These are phyloP conservation scores for Chrysemys picta DNA, from an alignment of 2,113 vertebrate genomes.

Conservation along the genomic window DNA sequence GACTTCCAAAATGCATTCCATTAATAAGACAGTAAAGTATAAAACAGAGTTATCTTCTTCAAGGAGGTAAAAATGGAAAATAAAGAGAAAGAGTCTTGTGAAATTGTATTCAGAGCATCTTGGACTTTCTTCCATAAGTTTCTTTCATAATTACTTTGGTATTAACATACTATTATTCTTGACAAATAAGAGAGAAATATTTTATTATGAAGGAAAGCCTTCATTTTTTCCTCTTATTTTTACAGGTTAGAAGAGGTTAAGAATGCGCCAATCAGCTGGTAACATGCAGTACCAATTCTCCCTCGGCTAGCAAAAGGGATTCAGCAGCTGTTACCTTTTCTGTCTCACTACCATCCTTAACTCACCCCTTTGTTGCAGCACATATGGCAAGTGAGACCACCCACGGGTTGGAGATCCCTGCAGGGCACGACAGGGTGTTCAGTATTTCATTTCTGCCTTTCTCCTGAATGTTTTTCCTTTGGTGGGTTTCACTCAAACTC, in stretches of 20 bases:
- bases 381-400: constrained; percentile 1
- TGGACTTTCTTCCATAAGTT: constrained; percentile 64
- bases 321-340: constrained; percentile 79
- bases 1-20: constrained; percentile 83
- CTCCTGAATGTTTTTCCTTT: constrained; percentile 45
- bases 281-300: constrained; percentile 67
- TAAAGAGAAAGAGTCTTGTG: constrained; percentile 60
- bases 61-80: constrained; percentile 57
- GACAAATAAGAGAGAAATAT: constrained; percentile 55
- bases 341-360: constrained; percentile 59
- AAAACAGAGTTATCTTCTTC: constrained; percentile 82
- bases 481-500: constrained; percentile 36
- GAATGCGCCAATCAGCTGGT: constrained; percentile 71
- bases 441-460: constrained; percentile 44
- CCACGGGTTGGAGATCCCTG: constrained; percentile 29
- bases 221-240: constrained; percentile 60
- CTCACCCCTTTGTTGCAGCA: neutral
- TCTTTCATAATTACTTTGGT: constrained; percentile 71
- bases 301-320: constrained; percentile 72
- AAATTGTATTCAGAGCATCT: constrained; percentile 66
- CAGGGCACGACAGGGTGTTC: constrained; percentile 6
- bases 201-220: constrained; percentile 57
- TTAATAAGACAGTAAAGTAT: constrained; percentile 87
- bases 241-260: constrained; percentile 68
- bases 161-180: constrained; percentile 59